phyloP scores from a whole-genome alignment of 2,888 invertebrate genomes.

The Cataglyphis rosenhaueri region DNA sequence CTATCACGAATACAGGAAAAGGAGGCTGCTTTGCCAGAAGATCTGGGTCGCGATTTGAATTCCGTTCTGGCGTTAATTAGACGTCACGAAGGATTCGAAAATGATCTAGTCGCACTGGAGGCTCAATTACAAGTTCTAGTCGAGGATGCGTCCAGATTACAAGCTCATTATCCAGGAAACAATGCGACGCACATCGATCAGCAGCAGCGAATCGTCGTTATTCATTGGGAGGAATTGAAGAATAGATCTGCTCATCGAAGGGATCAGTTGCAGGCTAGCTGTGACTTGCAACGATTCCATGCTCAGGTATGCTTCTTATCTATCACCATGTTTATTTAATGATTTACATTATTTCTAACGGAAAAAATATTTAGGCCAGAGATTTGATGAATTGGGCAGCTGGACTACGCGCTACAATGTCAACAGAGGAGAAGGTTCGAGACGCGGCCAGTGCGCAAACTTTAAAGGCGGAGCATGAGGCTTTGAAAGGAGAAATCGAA shows the following conservation, averaged over 20 bases:
- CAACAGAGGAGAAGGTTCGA: slow-evolving; percentile 93
- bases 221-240: slow-evolving; percentile 95
- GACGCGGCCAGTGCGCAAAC: slow-evolving; percentile 94
- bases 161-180: slow-evolving; percentile 95
- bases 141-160: slow-evolving; percentile 96
- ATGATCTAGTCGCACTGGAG: slow-evolving; percentile 96
- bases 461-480: slow-evolving; percentile 93
- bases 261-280: slow-evolving; percentile 93
- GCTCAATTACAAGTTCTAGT: slow-evolving; percentile 96
- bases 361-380: slow-evolving; percentile 87
- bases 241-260: slow-evolving; percentile 93
- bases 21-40: slow-evolving; percentile 93
- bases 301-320: slow-evolving; percentile 88
- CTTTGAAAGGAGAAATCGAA: slow-evolving; percentile 94
- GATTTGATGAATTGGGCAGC: slow-evolving; percentile 96
- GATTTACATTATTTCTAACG: neutral
- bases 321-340: neutral
- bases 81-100: slow-evolving; percentile 97
- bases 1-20: slow-evolving; percentile 96
- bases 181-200: slow-evolving; percentile 96
- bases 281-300: slow-evolving; percentile 95
- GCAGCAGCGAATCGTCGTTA: slow-evolving; percentile 94
- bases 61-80: slow-evolving; percentile 93
- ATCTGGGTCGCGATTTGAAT: slow-evolving; percentile 93
- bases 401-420: slow-evolving; percentile 91